A percentile compares a stretch with the other conserved stretches of the same genome.
Conservation (phyloP, 2,888 invertebrate genomes). For the Allophyes oxyacanthae region DNA sequence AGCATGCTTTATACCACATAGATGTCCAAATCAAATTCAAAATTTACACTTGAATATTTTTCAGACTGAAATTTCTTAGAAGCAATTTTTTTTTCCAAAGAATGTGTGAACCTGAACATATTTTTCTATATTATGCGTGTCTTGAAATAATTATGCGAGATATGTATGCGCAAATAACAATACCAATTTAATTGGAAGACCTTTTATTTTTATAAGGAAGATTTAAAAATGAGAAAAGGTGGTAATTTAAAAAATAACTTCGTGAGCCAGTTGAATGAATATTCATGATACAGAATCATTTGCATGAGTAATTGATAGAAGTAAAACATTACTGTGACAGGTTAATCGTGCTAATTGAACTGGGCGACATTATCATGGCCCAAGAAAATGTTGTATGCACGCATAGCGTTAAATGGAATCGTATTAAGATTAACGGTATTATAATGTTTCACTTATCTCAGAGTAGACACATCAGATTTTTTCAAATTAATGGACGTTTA, state of each 20-base stretch:
- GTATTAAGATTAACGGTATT: constrained; percentile 58
- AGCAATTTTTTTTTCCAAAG: too few relatives aligned
- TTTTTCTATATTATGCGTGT: constrained; percentile 1
- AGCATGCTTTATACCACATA: constrained; percentile 22
- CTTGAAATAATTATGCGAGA: background rate
- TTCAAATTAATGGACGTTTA: constrained; percentile 37
- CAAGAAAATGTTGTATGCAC: constrained; percentile 55
- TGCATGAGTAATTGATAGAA: constrained; percentile 83
- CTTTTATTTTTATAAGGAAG: background rate
- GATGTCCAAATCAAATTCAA: constrained; percentile 12
- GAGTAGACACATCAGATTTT: constrained; percentile 22
- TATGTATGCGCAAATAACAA: background rate
- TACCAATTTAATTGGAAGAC: constrained; percentile 4
- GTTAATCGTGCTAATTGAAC: constrained; percentile 77
- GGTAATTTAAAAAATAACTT: constrained; percentile 53
- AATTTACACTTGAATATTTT: background rate
- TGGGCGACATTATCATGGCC: constrained; percentile 67
- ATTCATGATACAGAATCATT: constrained; percentile 77
- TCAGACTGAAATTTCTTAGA: background rate
- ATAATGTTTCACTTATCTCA: constrained; percentile 52
- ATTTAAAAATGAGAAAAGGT: constrained; percentile 37
- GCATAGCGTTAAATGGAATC: constrained; percentile 59
- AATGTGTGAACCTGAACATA: background rate
- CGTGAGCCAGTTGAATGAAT: constrained; percentile 71
- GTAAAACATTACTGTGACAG: constrained; percentile 76